Evolutionary conservation across 2,888 invertebrate genomes (phyloP).

Genomic region (Brachylomia viminalis): DNA sequence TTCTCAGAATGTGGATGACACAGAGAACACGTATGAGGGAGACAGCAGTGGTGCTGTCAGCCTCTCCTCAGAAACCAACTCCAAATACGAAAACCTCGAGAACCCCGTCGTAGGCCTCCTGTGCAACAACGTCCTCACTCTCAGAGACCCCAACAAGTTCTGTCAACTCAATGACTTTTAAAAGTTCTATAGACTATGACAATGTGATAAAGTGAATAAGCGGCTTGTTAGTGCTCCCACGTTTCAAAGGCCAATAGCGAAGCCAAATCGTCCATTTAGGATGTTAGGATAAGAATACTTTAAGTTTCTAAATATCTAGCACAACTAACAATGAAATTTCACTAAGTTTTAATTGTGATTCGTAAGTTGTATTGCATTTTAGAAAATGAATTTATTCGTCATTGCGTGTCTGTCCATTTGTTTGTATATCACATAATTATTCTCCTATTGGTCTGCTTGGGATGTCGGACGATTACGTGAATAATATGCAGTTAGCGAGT

Average conservation of each 20-base stretch:
- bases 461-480: constrained; percentile 65
- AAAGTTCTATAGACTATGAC: constrained; percentile 53
- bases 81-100: constrained; percentile 87
- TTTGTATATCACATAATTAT: constrained; percentile 68
- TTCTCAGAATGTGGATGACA: constrained; percentile 86
- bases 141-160: constrained; percentile 83
- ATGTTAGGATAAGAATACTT: constrained; percentile 65
- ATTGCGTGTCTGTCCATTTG: constrained; percentile 62
- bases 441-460: constrained; percentile 79
- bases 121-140: constrained; percentile 79
- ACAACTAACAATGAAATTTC: constrained; percentile 63
- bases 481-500: constrained; percentile 65
- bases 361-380: constrained; percentile 67
- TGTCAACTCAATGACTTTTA: constrained; percentile 82
- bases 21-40: constrained; percentile 85
- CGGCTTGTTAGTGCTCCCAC: constrained; percentile 69
- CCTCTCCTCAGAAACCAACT: constrained; percentile 87
- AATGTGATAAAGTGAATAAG: constrained; percentile 69
- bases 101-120: constrained; percentile 88
- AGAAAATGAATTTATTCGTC: constrained; percentile 51
- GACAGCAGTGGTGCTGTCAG: constrained; percentile 88
- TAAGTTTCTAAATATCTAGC: constrained; percentile 58
- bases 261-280: constrained; percentile 74
- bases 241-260: constrained; percentile 81
- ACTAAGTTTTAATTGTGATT: constrained; percentile 60